Base-by-base conservation (phyloP, 2,113 vertebrate species). In the Aptenodytes patagonicus region DNA sequence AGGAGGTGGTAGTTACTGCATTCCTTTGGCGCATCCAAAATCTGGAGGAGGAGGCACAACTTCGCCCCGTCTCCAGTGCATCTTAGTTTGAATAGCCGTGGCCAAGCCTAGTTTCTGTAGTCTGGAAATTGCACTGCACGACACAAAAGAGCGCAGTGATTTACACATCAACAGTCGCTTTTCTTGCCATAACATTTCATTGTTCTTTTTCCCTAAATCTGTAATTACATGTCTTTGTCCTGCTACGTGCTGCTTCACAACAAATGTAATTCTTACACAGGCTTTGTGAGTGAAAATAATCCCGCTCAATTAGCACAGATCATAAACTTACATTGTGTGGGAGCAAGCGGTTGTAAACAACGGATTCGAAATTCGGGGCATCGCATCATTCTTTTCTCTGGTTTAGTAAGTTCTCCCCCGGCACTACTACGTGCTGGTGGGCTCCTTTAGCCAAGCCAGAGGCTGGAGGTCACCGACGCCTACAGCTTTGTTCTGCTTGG, bases 401-500 rank as follows among this genome's bases (percentile, higher is more conserved):
- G 61, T 47, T 75, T 47, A 34, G 9, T 71, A 85, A 44, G 70
- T 93, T 75, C 76, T 79, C 11, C 62, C 38, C 69, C 73, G 31
- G 25, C 76, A 52, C 49, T 94, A 12, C 60, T 83, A 64, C 3
- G 2, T 87, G 83, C 94, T 95, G 85, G 81, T 96, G 94, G 93
- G 55, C 72, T 94, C 58, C 94, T 89, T 94, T 68, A 15, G 72
- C 93, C 75, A 89, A 94, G 72, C 54, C 90, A 69, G 86, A 88
- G 88, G 51, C 15, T 90, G 94, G 88, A 95, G 87, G 94, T 91
- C 95, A 87, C 94, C 0, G 7, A 84, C 4, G 77, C 66, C 38
- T 90, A n/a, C 38, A n/a, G 89, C 93, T 98, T 97, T 98, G 82
- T 97, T 97, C 97, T 83, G 54, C 9, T 80, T 49, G 10, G 77